Conservation (phyloP, 2,113 vertebrate species). For the Tenrec ecaudatus region DNA sequence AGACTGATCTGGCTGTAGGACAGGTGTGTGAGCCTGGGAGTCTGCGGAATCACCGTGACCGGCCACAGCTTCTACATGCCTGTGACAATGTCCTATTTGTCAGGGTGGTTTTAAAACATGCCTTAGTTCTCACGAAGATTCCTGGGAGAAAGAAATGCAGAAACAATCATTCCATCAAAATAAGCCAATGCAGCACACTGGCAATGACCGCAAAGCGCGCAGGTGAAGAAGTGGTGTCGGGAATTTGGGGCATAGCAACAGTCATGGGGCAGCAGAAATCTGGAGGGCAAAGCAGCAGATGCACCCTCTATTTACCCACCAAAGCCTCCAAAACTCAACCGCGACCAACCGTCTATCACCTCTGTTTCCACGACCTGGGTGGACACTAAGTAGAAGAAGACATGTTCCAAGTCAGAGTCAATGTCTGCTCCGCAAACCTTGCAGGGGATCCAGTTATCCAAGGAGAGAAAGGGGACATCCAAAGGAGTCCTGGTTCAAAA, state of each 20-base stretch:
- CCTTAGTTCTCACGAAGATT: neutral
- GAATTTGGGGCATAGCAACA: neutral
- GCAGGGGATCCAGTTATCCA: neutral
- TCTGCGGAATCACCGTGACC: neutral
- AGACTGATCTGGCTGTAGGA: neutral
- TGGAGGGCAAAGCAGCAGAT: neutral
- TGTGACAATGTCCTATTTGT: neutral
- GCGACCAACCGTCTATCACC: neutral
- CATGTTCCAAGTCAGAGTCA: neutral
- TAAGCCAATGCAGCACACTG: neutral
- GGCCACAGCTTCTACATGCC: constrained; percentile 20
- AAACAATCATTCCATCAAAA: constrained; percentile 34
- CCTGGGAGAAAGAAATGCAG: constrained; percentile 29
- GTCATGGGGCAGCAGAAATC: neutral
- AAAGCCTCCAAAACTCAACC: neutral
- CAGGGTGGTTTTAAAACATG: constrained; percentile 42
- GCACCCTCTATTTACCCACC: neutral
- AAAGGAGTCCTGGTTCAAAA: neutral
- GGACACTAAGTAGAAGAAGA: neutral
- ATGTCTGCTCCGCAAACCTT: neutral
- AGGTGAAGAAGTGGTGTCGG: neutral
- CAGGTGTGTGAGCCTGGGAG: neutral
- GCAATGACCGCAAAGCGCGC: constrained; percentile 16
- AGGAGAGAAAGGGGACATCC: neutral
- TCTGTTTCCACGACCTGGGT: neutral